Evolutionary conservation across 2,113 vertebrate genomes (phyloP), one percentile per base, ranked within the genome.

Genomic region (Ancistrus triradiatus): DNA sequence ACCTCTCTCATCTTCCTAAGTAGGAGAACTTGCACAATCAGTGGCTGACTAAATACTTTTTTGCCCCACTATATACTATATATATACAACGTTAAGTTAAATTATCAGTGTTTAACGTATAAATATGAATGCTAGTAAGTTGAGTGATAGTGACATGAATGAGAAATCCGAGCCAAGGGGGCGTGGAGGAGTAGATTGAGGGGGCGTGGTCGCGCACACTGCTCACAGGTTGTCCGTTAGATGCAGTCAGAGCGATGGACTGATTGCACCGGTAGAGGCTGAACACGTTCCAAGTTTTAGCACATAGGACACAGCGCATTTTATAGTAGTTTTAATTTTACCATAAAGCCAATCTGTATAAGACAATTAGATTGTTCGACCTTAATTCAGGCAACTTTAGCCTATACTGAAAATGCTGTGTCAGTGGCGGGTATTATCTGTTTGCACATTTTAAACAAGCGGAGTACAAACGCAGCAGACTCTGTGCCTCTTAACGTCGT

Each of bases 161-260:
- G 31, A 11, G 9, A 2, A 13, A 37, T 3, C 9, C 35, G 35
- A 37, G 2, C 31, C 6, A 7, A 33, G 14, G 7, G n/a, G 38
- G 38, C 38, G 38, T 9, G 48, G 22, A 5, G 4, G 22, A 7
- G 7, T 13, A 6, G 33, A 37, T 37, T 13, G 33, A 43, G 55
- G 35, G 33, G 55, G 55, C 55, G 55, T 43, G 55, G 55, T 15
- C n/a, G 10, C 21, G n/a, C 37, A 3, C 6, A 8, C 13, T 24
- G 35, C 53, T 13, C 53, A 7, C 53, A 14, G 21, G 53, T 56
- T 40, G 53, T 56, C 53, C 53, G 53, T 4, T 40, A 22, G 22
- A 24, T 35, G 24, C 31, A 4, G 3, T 4, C 52, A 56, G 52
- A 38, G 17, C 9, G 21, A 25, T 5, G 38, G 13, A n/a, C 38